phyloP scores from a whole-genome alignment of 1,140 invertebrate species.

The Conus ventricosus region DNA sequence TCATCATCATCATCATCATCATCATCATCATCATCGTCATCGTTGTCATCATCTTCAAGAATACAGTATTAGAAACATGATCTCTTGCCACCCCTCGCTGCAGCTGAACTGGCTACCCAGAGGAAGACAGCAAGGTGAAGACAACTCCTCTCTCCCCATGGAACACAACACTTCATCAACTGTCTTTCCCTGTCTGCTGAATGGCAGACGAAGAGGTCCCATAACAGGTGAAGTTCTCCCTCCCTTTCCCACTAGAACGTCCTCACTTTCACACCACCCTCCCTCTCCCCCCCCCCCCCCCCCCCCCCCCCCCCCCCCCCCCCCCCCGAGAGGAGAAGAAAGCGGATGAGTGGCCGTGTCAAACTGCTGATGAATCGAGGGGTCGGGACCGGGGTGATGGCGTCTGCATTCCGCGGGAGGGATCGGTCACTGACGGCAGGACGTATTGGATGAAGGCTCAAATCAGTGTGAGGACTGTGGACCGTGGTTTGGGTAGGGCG shows the following conservation, averaged over 20 bases:
- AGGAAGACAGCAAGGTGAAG: too few relatives aligned
- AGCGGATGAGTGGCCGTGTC: not conserved
- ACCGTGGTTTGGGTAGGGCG: too few relatives aligned
- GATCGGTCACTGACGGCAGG: too few relatives aligned
- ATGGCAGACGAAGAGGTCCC: not conserved
- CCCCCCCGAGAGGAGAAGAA: not conserved
- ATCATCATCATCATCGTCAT: not conserved
- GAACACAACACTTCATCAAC: not conserved
- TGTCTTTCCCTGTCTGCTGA: not conserved
- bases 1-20: not conserved
- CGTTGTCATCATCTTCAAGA: not conserved
- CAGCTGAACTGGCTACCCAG: too few relatives aligned
- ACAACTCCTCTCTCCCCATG: not conserved
- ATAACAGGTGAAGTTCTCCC: not conserved
- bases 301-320: not conserved
- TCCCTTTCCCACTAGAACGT: not conserved
- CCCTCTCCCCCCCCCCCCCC: not conserved
- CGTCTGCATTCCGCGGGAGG: too few relatives aligned
- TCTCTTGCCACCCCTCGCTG: not conserved
- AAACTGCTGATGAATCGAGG: not conserved
- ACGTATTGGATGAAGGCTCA: too few relatives aligned
- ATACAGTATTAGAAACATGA: not conserved
- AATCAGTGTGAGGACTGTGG: too few relatives aligned
- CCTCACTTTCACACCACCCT: not conserved
- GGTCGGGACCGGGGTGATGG: not conserved